Evolutionary conservation across 2,888 invertebrate genomes (phyloP).

Genomic region (Odontocolon sp.): DNA sequence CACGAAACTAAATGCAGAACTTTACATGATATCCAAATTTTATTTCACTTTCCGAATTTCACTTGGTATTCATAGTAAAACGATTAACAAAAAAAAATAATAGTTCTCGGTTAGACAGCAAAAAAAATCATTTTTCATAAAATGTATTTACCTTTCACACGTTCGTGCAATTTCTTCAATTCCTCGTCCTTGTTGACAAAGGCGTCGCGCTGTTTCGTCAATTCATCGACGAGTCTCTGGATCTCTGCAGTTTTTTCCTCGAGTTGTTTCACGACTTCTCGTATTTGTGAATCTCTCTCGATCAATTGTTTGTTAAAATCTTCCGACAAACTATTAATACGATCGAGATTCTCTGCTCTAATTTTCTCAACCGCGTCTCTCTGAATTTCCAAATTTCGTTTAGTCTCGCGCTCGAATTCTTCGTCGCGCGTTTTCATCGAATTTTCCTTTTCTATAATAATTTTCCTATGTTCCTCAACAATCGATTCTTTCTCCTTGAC

Average conservation of each 20-base stretch:
- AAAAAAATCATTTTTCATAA: background rate
- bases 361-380: slow-evolving; percentile 66
- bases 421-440: slow-evolving; percentile 66
- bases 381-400: slow-evolving; percentile 65
- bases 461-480: slow-evolving; percentile 82
- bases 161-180: slow-evolving; percentile 78
- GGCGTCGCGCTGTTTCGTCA: slow-evolving; percentile 81
- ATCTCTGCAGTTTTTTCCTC: slow-evolving; percentile 82
- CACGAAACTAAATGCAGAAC: slow-evolving; percentile 27
- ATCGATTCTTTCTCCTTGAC: slow-evolving; percentile 81
- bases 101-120: no score
- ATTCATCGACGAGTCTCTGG: slow-evolving; percentile 82
- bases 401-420: slow-evolving; percentile 66
- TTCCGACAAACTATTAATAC: slow-evolving; percentile 68
- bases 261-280: slow-evolving; percentile 82
- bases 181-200: slow-evolving; percentile 81
- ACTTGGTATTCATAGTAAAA: no score
- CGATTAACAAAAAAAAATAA: no score
- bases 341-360: slow-evolving; percentile 66
- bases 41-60: no score
- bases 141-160: slow-evolving; percentile 68
- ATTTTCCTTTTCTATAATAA: slow-evolving; percentile 83
- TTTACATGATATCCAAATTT: background rate
- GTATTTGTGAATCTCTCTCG: slow-evolving; percentile 82
- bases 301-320: slow-evolving; percentile 82